Base-by-base conservation (phyloP, 1,140 invertebrate genomes). In the Zaprionus taronus region DNA sequence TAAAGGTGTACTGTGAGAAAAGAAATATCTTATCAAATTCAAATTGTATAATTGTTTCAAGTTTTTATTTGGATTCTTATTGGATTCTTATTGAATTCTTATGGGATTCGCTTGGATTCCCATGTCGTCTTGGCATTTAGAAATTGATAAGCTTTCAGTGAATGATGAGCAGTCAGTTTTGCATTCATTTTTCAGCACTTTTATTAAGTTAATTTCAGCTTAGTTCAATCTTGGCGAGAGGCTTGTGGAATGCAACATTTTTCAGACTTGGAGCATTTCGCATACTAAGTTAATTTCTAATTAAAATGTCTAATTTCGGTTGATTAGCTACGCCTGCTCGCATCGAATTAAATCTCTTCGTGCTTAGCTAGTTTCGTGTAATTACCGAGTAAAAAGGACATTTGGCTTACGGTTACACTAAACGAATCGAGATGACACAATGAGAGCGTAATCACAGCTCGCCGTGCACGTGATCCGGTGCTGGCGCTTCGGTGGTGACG, bases 181-280 rank as follows among this genome's bases (percentile, higher is more conserved):
- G 66, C 66, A 57, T 72, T 74, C 68, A 72, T 28, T 73, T 44
- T 36, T 58, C 60, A 36, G 22, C 7, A n/a, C 31, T 38, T 73
- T 77, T 77, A 65, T 66, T 62, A 11, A 58, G 51, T 79, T 61
- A 82, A 72, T 64, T 81, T 81, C 67, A 70, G 61, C 79, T 81
- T 70, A 86, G 38, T 65, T 57, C 57, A 79, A 76, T 72, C 67
- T 65, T 83, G 73, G 74, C 84, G 60, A 75, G 22, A 67, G 56
- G 64, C 71, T 73, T 69, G 57, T 87, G 83, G 83, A 87, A 87
- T 87, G 83, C 84, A 72, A 70, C 63, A 71, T 80, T 57, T 60
- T 73, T 85, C 69, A 87, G 70, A 83, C 74, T 72, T 74, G 69
- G 73, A 87, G 80, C 71, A 44, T 11, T 5, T n/a, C 14, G 55